A percentile compares a stretch with the other conserved stretches of the same genome.
Evolutionary conservation across 1,140 invertebrate species (phyloP).

Genomic region (Battus philenor): DNA sequence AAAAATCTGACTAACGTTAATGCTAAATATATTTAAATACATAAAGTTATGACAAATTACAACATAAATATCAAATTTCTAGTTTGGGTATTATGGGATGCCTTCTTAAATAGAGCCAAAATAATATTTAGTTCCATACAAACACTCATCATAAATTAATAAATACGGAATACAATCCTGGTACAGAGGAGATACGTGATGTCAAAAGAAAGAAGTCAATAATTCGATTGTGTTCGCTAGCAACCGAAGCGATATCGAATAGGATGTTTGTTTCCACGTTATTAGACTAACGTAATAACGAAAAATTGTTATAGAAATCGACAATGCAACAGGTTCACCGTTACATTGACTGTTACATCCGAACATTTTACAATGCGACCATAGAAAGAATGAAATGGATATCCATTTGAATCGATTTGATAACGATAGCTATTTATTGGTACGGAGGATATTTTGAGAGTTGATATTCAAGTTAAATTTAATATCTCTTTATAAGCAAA

Average conservation of each 20-base stretch:
- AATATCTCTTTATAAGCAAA: no score
- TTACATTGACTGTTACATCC: constrained; percentile 17
- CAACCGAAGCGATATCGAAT: constrained; percentile 47
- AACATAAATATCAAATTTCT: no score
- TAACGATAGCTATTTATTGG: no score
- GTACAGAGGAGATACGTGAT: constrained; percentile 21
- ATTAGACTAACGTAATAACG: constrained; percentile 27
- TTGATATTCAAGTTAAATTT: no score
- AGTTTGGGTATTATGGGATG: no score
- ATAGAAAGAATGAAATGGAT: constrained; percentile 10
- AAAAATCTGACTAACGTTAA: no score
- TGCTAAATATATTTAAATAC: no score
- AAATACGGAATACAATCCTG: constrained; percentile 16
- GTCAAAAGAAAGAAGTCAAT: constrained; percentile 43
- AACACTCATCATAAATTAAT: no score
- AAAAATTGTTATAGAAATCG: constrained; percentile 43
- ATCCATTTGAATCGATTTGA: constrained; percentile 10
- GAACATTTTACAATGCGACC: constrained; percentile 1
- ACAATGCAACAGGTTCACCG: constrained; percentile 38
- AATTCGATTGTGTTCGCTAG: constrained; percentile 64
- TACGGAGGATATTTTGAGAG: no score
- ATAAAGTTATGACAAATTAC: no score
- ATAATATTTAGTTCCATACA: no score
- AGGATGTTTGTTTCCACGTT: constrained; percentile 38
- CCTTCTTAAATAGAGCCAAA: no score